Percentiles rank a stretch among this genome's conserved stretches.
Evolutionary conservation across 1,140 invertebrate genomes (phyloP).

Genomic region (Micrasema minimum): DNA sequence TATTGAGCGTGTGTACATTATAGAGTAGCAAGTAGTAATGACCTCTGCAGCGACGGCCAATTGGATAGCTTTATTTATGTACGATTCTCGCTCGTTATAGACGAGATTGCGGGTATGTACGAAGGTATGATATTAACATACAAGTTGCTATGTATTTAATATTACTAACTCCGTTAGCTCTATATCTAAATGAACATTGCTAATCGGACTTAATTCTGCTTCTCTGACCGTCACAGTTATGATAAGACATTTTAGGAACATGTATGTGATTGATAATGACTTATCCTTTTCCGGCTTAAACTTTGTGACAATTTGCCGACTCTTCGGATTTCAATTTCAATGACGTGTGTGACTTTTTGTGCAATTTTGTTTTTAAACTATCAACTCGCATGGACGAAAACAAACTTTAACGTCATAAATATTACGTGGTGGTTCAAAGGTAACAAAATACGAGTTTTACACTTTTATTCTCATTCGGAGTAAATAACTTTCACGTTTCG

Average conservation of each 20-base stretch:
- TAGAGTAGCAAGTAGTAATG: slow-evolving; percentile 37
- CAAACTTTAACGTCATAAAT: too few species aligned
- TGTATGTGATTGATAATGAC: slow-evolving; percentile 13
- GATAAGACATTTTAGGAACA: too few species aligned
- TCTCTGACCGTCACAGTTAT: too few species aligned
- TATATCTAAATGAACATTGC: slow-evolving; percentile 12
- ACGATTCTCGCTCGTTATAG: slow-evolving; percentile 31
- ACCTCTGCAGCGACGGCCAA: slow-evolving; percentile 41
- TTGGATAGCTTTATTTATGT: slow-evolving; percentile 31
- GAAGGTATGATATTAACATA: slow-evolving; percentile 26
- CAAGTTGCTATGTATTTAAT: not conserved
- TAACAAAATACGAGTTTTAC: too few species aligned
- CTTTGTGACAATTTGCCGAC: not conserved
- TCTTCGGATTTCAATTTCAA: too few species aligned
- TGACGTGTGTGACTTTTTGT: too few species aligned
- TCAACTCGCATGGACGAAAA: too few species aligned
- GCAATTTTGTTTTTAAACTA: too few species aligned
- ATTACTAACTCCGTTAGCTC: too few species aligned
- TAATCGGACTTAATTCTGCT: not conserved
- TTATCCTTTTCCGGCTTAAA: slow-evolving; percentile 10
- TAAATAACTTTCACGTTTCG: too few species aligned
- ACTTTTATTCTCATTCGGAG: too few species aligned
- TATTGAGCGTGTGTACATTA: slow-evolving; percentile 11
- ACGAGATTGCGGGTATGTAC: slow-evolving; percentile 26
- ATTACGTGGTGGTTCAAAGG: too few species aligned